These are phyloP conservation scores for Tipula unca DNA, from an alignment of 2,888 invertebrate genomes.

Conservation along the genomic window DNA sequence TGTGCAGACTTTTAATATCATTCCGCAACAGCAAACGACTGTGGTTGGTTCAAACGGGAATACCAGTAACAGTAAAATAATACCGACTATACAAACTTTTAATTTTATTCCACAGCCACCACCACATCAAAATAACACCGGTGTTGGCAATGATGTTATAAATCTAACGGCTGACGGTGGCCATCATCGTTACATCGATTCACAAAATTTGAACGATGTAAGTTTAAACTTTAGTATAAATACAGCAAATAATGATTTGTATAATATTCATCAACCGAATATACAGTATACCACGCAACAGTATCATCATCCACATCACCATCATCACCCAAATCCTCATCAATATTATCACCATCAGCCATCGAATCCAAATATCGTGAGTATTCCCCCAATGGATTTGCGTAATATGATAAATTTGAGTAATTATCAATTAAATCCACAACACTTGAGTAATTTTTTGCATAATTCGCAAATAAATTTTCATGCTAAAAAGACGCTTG, in stretches of 20 bases:
- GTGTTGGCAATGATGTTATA: neutral
- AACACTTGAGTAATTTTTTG: conserved; percentile 26
- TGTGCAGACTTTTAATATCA: conserved; percentile 14
- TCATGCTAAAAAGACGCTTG: conserved; percentile 26
- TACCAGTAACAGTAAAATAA: conserved; percentile 21
- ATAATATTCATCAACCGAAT: conserved; percentile 24
- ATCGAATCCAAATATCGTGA: conserved; percentile 21
- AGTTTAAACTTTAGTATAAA: conserved; percentile 24
- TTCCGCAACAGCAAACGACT: conserved; percentile 22
- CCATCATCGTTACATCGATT: neutral
- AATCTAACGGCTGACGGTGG: neutral
- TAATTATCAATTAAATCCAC: conserved; percentile 26
- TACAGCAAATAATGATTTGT: conserved; percentile 21
- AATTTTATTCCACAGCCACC: conserved; percentile 25
- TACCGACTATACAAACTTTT: conserved; percentile 24
- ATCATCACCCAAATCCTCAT: conserved; percentile 23
- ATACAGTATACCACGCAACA: conserved; percentile 25
- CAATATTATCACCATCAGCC: conserved; percentile 24
- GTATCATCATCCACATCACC: conserved; percentile 24
- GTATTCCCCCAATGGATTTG: conserved; percentile 24
- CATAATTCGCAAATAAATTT: conserved; percentile 27
- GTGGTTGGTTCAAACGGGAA: conserved; percentile 19
- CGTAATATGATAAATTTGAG: conserved; percentile 26
- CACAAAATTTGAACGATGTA: conserved; percentile 20
- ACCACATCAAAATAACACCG: conserved; percentile 21